These are phyloP conservation scores for Caenorhabditis sulstoni DNA, from an alignment of 2,888 invertebrate genomes.

Conservation along the genomic window DNA sequence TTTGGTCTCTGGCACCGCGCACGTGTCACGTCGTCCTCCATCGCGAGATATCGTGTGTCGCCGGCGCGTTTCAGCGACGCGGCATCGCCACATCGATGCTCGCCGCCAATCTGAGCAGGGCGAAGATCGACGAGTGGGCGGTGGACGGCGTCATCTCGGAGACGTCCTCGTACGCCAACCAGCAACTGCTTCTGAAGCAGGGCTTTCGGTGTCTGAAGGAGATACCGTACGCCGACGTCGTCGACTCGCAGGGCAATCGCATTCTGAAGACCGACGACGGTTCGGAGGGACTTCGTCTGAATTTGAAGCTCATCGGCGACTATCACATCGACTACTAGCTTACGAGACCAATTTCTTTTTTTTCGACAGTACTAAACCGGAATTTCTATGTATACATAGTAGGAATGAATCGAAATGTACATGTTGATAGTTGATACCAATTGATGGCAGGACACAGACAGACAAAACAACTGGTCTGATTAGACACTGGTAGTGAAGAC, in stretches of 20 bases:
- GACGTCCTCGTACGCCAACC: slow-evolving; percentile 48
- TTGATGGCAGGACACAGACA: no score
- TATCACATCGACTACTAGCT: slow-evolving; percentile 19
- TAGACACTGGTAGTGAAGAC: no score
- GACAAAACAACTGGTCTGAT: no score
- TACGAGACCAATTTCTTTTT: no score
- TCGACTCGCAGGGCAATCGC: slow-evolving; percentile 40
- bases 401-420: no score
- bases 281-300: slow-evolving; percentile 30
- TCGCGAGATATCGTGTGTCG: slow-evolving; percentile 48
- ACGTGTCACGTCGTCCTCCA: slow-evolving; percentile 37
- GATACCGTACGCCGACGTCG: slow-evolving; percentile 33
- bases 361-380: no score
- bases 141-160: slow-evolving; percentile 55
- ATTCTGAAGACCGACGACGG: slow-evolving; percentile 51
- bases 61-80: slow-evolving; percentile 24
- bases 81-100: slow-evolving; percentile 52
- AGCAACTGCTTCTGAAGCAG: slow-evolving; percentile 38
- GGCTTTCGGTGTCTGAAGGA: slow-evolving; percentile 50
- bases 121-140: slow-evolving; percentile 2
- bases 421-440: no score
- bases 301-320: slow-evolving; percentile 36
- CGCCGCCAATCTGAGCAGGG: slow-evolving; percentile 23
- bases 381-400: no score
- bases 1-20: slow-evolving; percentile 38